Evolutionary conservation across 2,888 invertebrate species (phyloP), one percentile per base, ranked within the genome.

Genomic region (Torymus aiolomorphi): DNA sequence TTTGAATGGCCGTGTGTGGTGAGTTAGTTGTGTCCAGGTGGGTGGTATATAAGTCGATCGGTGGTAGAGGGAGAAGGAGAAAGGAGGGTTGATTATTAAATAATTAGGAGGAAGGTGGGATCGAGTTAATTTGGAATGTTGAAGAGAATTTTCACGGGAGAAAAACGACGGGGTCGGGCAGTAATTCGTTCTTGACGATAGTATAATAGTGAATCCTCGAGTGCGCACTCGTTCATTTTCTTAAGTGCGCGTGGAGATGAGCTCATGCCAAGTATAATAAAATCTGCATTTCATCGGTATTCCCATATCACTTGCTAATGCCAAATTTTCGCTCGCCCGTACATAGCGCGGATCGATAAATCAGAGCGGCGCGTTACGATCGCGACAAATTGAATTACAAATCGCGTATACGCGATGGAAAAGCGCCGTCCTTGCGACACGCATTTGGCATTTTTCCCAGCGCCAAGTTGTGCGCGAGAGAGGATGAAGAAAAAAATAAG

Each of bases 381-480:
- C 16, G 18, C 52, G 16, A 51, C 51, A 72, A 61, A 71, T 71
- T 51, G 71, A 61, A 59, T 61, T 71, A 71, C 20, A 71, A 71
- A 67, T 67, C 54, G 54, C 13, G 8, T 10, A 10, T 42, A 8
- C 42, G 42, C 42, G 42, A 42, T 10, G 42, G 10, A 63, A 49
- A 42, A 67, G 16, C 42, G 8, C 8, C 42, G 24, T n/a, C 20
- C 52, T 62, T 72, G 62, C 62, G 54, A 62, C 73, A 63, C 63
- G n/a, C 12, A 24, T 12, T n/a, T 14, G 61, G n/a, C 18, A 63
- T 54, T 63, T 73, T 73, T 63, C 52, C 14, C 16, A 42, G 42
- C 67, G 2, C 14, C 54, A 24, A 42, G 42, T 2, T 3, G 14
- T 24, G 8, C 13, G 54, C 14, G 2, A 24, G 3, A 20, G 20